These are phyloP conservation scores for Lycophotia porphyrea DNA, from an alignment of 2,888 invertebrate species.

Conservation along the genomic window DNA sequence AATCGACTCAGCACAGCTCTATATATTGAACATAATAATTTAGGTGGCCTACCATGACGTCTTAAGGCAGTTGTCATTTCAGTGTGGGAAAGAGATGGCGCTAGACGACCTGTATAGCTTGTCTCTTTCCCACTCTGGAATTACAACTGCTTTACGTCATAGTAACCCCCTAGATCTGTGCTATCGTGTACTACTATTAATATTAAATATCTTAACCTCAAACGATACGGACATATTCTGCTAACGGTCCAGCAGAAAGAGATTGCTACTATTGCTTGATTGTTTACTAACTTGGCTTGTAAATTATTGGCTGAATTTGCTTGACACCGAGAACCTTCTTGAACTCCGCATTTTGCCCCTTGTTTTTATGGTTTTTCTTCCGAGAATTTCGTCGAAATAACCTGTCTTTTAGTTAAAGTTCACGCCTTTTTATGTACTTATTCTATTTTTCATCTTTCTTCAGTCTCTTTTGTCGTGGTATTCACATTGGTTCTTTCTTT, in stretches of 20 bases:
- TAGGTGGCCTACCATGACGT: too few relatives aligned
- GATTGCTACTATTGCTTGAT: constrained; percentile 1
- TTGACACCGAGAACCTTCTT: neutral
- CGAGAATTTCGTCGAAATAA: neutral
- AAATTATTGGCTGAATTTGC: neutral
- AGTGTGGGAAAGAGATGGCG: too few relatives aligned
- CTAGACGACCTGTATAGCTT: too few relatives aligned
- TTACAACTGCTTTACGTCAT: too few relatives aligned
- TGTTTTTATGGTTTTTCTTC: neutral
- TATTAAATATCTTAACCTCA: constrained; percentile 6
- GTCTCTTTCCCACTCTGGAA: too few relatives aligned
- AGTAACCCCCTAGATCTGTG: too few relatives aligned
- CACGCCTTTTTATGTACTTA: too few relatives aligned
- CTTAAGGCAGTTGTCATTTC: too few relatives aligned
- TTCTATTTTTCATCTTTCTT: neutral
- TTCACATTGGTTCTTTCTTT: too few relatives aligned
- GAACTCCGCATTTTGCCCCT: neutral
- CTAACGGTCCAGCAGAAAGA: neutral
- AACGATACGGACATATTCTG: constrained; percentile 11
- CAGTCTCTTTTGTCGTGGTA: too few relatives aligned
- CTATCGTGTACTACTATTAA: constrained; percentile 1
- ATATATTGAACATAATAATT: constrained; percentile 11
- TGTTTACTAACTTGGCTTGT: neutral
- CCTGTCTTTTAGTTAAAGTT: neutral
- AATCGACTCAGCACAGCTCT: neutral